Base-by-base conservation (phyloP, 2,113 vertebrate genomes). In the Alethe diademata region DNA sequence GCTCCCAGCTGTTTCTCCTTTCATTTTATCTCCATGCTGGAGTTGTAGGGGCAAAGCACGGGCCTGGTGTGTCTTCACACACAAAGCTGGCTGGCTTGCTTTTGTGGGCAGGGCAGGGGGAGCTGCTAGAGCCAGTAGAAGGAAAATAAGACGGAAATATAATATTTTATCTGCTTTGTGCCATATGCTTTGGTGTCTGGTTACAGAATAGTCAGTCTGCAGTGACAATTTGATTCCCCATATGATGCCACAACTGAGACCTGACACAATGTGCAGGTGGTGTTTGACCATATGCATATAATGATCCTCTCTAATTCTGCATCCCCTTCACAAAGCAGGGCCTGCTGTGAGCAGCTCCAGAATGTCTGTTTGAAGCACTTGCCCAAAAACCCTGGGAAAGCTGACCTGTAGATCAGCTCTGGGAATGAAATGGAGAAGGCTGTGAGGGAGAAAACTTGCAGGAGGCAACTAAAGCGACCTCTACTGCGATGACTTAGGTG, bases 111-210 rank as follows among this genome's bases (percentile, higher is more conserved):
- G 42, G 74, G n/a, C 42, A 90, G 42, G 42, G 62, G 45, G 72
- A 64, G 54, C 57, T 95, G 84, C 84, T 64, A 78, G 53, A 94
- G 85, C 53, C 74, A 78, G 57, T 29, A 71, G 47, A 86, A 76
- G 36, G 62, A 90, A 93, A 97, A 83, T 5, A 50, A 86, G 71
- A 83, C 40, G 64, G n/a, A 79, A 78, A 83, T 50, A 88, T 92
- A 96, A 70, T 83, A 92, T 53, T 83, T 74, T 20, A 42, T 69
- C 56, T 84, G 72, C 60, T 88, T 93, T 86, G 42, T 66, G 75
- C 71, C 47, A 7, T 48, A 26, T 40, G 53, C 57, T 78, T 90
- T 79, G 62, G 74, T 71, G 36, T 93, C 66, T 51, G 42, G 36
- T 93, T 90, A 82, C 74, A 75, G 73, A 81, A 22, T 9, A 81